Base-by-base conservation (phyloP, 2,888 invertebrate species). In the Megastigmus dorsalis region DNA sequence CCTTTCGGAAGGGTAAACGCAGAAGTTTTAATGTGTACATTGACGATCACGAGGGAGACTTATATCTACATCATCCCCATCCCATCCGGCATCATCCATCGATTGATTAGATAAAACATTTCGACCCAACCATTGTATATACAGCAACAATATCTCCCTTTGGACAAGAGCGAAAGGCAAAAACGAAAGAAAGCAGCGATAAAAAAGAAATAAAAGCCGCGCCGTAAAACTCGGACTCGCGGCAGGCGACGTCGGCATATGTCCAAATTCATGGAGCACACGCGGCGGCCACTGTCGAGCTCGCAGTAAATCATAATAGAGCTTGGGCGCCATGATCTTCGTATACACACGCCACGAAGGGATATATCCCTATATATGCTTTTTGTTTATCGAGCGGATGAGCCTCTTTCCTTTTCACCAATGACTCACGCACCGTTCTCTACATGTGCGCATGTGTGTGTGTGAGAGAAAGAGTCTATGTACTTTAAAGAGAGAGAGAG, bases 231-330 rank as follows among this genome's bases (percentile, higher is more conserved):
- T 36, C 30, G 30, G 41, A 10, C n/a, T n/a, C 9, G 18, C n/a
- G 9, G 36, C 59, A n/a, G n/a, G n/a, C n/a, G n/a, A n/a, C n/a
- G n/a, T n/a, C n/a, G 50, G 72, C 59, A 59, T 59, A 59, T 59
- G 73, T 59, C 60, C 54, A 50, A 67, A 73, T 66, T 73, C 66
- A 59, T 9, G 65, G 57, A 28, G 41, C 55, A n/a, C 50, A 5
- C 62, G 20, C 43, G 36, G 71, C 74, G 43, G n/a, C n/a, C n/a
- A n/a, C n/a, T n/a, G n/a, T n/a, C n/a, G n/a, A n/a, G n/a, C n/a
- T n/a, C 77, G n/a, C n/a, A n/a, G 75, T 80, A 82, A 81, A 83
- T 82, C 81, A 80, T 80, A 82, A 79, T 80, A 80, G 50, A 65
- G 48, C 15, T n/a, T 13, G 26, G 7, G 38, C 23, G 33, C 5